A percentile compares a stretch with the other conserved stretches of the same genome.
Conservation (phyloP, 2,113 vertebrate genomes). For the Theristicus caerulescens region DNA sequence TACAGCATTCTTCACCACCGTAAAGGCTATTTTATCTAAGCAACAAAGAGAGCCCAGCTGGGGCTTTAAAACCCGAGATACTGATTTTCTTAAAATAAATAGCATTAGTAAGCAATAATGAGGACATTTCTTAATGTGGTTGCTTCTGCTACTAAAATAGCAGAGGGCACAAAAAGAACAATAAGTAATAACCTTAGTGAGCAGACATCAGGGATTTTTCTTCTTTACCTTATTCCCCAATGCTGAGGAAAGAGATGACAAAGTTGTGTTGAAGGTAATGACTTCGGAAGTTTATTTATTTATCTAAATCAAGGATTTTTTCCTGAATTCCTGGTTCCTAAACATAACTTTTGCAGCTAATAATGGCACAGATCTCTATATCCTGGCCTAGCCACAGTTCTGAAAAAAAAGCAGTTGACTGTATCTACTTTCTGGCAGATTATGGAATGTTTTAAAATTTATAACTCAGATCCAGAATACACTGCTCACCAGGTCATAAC, state of each 20-base stretch:
- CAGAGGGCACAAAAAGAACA: background rate
- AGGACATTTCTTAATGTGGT: background rate
- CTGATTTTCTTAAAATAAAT: background rate
- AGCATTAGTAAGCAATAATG: background rate
- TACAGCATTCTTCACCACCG: background rate
- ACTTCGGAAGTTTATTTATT: background rate
- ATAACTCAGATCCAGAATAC: background rate
- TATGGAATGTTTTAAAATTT: background rate
- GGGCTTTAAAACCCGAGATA: background rate
- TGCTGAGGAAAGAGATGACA: background rate
- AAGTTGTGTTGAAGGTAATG: background rate
- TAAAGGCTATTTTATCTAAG: background rate
- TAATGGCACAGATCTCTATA: background rate
- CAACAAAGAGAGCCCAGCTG: background rate
- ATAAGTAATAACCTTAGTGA: background rate
- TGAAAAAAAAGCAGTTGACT: background rate
- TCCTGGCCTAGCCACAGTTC: background rate
- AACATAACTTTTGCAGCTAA: background rate
- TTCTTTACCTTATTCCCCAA: background rate
- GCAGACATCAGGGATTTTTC: background rate
- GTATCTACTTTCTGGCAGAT: background rate
- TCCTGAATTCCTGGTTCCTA: background rate
- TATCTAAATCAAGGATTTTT: background rate
- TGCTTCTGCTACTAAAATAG: background rate
- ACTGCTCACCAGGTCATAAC: background rate